phyloP scores from a whole-genome alignment of 30 jellyfish, hydroid and myxozoan species.

The Calvadosia cruxmelitensis region DNA sequence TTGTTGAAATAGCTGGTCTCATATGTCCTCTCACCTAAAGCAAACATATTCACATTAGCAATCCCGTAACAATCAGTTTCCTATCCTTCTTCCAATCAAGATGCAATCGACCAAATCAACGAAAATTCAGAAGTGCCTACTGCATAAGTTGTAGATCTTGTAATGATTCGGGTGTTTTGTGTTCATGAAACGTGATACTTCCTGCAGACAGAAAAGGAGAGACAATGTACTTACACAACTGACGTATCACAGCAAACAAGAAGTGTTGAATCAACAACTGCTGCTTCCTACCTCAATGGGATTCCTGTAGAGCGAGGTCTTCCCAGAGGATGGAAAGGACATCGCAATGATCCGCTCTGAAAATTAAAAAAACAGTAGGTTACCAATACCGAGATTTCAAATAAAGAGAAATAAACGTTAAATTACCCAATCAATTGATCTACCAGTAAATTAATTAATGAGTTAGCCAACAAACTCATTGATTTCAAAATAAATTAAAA shows the following conservation, averaged over 20 bases:
- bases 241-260: no score
- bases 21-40: conserved; percentile 67
- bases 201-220: conserved; percentile 21
- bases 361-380: background rate
- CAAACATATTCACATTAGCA: background rate
- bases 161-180: conserved; percentile 75
- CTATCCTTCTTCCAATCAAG: background rate
- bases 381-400: no score
- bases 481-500: no score
- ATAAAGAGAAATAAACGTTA: no score
- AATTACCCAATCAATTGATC: background rate
- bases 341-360: conserved; percentile 92
- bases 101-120: no score
- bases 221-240: background rate
- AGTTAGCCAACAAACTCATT: no score
- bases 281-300: conserved; percentile 64
- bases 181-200: conserved; percentile 76
- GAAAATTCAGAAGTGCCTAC: conserved; percentile 46
- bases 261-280: background rate
- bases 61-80: background rate
- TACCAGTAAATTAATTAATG: no score
- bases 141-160: conserved; percentile 67
- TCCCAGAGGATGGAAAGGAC: conserved; percentile 99
- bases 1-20: conserved; percentile 60
- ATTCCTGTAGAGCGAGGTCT: conserved; percentile 91